A percentile compares a stretch with the other conserved stretches of the same genome.
These are phyloP conservation scores for Muraenolepis orangiensis DNA, from an alignment of 2,797 vertebrate genomes.

Conservation along the genomic window DNA sequence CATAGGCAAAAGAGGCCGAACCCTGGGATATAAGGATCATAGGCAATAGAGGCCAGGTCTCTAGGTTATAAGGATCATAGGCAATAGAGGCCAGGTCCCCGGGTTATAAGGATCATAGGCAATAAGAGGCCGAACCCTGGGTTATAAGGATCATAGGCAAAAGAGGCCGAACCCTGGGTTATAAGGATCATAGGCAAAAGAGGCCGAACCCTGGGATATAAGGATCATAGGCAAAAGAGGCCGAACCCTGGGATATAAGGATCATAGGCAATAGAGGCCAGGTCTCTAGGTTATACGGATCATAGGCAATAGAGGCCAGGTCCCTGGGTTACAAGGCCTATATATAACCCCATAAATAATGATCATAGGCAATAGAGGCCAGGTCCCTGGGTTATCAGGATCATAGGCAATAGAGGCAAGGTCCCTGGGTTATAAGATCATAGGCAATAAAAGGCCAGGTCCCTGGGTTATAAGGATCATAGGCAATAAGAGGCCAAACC, in stretches of 20 bases:
- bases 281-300: slow-evolving; percentile 16
- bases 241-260: slow-evolving; percentile 9
- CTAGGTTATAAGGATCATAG: slow-evolving; percentile 19
- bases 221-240: slow-evolving; percentile 29
- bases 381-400: slow-evolving; percentile 13
- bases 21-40: slow-evolving; percentile 18
- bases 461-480: slow-evolving; percentile 18
- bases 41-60: slow-evolving; percentile 27
- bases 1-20: slow-evolving; percentile 26
- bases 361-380: slow-evolving; percentile 29
- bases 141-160: slow-evolving; percentile 25
- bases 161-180: slow-evolving; percentile 19
- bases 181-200: slow-evolving; percentile 27
- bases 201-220: slow-evolving; percentile 12
- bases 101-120: slow-evolving; percentile 21
- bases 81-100: slow-evolving; percentile 25
- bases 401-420: slow-evolving; percentile 28
- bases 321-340: no score
- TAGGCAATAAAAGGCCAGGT: slow-evolving; percentile 29
- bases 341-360: slow-evolving; percentile 25
- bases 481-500: slow-evolving; percentile 28
- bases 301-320: slow-evolving; percentile 27
- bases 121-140: slow-evolving; percentile 24
- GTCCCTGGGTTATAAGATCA: slow-evolving; percentile 20
- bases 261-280: slow-evolving; percentile 29